Conservation (phyloP, 2,797 vertebrate species). For the Phrynocephalus vlangalii region DNA sequence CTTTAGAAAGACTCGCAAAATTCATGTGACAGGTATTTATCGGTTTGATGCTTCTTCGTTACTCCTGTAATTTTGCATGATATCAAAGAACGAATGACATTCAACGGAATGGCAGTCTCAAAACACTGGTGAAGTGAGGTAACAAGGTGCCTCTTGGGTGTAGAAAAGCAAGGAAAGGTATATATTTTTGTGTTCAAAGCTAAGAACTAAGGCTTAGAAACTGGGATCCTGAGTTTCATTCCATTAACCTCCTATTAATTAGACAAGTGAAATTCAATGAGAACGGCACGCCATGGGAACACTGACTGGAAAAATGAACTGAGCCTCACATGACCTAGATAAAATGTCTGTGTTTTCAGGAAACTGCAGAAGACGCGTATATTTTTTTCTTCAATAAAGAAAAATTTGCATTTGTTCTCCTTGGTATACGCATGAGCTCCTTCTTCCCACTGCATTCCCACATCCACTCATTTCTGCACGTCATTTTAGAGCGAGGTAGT, state of each 20-base stretch:
- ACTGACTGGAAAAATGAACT: background rate
- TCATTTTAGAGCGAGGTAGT: too few relatives aligned
- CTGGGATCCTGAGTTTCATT: background rate
- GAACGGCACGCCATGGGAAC: background rate
- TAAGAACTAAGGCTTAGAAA: background rate
- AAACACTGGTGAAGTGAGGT: background rate
- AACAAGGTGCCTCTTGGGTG: background rate
- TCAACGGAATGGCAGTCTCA: background rate
- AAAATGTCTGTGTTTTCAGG: background rate
- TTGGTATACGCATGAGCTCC: background rate
- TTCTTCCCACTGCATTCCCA: background rate
- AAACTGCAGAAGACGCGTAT: conserved; percentile 7
- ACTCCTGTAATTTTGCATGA: background rate
- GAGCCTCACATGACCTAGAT: background rate
- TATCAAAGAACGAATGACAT: background rate
- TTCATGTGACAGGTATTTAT: background rate
- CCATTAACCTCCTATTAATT: background rate
- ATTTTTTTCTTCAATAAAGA: conserved; percentile 21
- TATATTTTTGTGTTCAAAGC: background rate
- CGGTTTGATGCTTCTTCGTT: background rate
- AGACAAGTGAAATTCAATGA: background rate
- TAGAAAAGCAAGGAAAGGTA: background rate
- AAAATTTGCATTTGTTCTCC: background rate
- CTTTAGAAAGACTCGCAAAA: background rate
- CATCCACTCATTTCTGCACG: background rate